These are phyloP conservation scores for Sminthurides aquaticus DNA, from an alignment of 2,888 invertebrate species.

Conservation along the genomic window DNA sequence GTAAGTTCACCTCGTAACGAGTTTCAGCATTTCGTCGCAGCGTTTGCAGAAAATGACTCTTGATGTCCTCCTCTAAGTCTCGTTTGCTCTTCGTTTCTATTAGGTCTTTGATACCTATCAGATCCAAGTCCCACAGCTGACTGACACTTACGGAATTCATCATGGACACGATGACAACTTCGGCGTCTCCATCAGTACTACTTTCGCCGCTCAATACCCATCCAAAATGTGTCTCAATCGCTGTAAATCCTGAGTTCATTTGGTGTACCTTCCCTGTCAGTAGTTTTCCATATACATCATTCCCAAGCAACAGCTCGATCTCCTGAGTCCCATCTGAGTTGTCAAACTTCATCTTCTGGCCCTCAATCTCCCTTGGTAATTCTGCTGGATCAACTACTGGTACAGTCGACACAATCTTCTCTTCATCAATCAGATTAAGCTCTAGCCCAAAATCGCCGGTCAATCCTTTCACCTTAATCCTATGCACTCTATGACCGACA, in stretches of 20 bases:
- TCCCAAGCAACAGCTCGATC: neutral
- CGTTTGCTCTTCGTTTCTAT: neutral
- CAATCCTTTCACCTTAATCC: neutral
- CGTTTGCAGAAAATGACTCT: neutral
- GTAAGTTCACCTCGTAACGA: neutral
- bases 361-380: neutral
- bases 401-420: neutral
- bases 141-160: neutral
- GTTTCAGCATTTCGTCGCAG: neutral
- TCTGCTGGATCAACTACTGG: neutral
- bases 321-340: neutral
- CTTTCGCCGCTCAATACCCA: neutral
- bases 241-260: neutral
- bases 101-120: slow-evolving; percentile 5
- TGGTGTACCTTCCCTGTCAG: neutral
- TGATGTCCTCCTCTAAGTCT: slow-evolving; percentile 22
- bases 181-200: neutral
- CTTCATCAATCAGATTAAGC: neutral
- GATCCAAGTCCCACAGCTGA: neutral
- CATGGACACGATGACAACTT: neutral
- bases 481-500: neutral
- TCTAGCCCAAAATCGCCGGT: neutral
- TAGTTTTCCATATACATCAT: slow-evolving; percentile 2
- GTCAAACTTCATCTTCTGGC: neutral
- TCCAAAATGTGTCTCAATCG: neutral